phyloP scores from a whole-genome alignment of 2,888 invertebrate genomes.

The Cloeon dipterum region DNA sequence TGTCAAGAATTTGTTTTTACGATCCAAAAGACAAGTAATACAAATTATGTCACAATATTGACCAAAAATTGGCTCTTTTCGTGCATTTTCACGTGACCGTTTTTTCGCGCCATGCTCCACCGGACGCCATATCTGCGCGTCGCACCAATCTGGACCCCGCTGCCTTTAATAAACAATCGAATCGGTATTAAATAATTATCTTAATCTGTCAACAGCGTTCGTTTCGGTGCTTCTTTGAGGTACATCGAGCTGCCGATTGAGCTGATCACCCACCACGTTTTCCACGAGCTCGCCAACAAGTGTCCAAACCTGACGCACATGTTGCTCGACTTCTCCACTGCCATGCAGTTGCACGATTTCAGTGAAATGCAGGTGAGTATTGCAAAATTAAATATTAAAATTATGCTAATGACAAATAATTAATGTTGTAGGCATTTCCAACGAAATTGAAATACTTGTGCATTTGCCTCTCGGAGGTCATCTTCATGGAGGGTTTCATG shows the following conservation, averaged over 20 bases:
- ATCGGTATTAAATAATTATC: not conserved
- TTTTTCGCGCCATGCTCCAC: no score
- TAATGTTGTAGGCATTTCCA: constrained; percentile 79
- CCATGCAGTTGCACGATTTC: constrained; percentile 98
- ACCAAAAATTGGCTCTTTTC: no score
- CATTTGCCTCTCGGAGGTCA: constrained; percentile 94
- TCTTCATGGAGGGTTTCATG: constrained; percentile 99
- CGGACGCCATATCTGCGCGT: no score
- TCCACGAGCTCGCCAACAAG: constrained; percentile 90
- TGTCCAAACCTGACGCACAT: constrained; percentile 90
- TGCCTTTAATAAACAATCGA: no score
- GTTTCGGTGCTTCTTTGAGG: constrained; percentile 69
- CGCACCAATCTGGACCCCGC: no score
- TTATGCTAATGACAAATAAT: no score
- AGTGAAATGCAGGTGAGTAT: constrained; percentile 66
- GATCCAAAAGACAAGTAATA: no score
- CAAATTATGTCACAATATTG: no score
- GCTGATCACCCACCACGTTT: constrained; percentile 83
- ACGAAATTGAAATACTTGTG: constrained; percentile 87
- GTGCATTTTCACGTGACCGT: no score
- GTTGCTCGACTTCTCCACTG: constrained; percentile 94
- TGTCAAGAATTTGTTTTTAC: no score
- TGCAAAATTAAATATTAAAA: not conserved
- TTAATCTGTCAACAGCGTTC: constrained; percentile 24
- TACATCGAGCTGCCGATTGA: constrained; percentile 91